These are phyloP conservation scores for Macroteleia sp. DNA, from an alignment of 2,888 invertebrate genomes.

Conservation along the genomic window DNA sequence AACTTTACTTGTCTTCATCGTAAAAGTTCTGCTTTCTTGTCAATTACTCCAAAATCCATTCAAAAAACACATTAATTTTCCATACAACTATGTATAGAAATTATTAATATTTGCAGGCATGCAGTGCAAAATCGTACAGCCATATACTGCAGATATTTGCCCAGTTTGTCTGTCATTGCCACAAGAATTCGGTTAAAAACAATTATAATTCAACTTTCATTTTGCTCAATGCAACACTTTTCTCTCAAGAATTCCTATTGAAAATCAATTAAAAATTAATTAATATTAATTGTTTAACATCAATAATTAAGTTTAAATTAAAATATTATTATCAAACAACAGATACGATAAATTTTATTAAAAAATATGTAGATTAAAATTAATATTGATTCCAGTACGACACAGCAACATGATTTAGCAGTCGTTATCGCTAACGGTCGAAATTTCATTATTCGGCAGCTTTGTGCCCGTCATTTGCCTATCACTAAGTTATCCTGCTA, in stretches of 20 bases:
- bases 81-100: too few species aligned
- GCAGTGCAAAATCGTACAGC: too few species aligned
- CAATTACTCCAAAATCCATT: too few species aligned
- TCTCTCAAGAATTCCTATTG: not conserved
- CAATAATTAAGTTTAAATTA: constrained; percentile 28
- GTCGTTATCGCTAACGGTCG: constrained; percentile 40
- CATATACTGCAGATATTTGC: too few species aligned
- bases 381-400: constrained; percentile 33
- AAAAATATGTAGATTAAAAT: constrained; percentile 36
- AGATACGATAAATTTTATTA: not conserved
- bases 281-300: not conserved
- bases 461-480: constrained; percentile 52
- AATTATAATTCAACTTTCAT: too few species aligned
- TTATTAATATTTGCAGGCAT: too few species aligned
- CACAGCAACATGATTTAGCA: constrained; percentile 34
- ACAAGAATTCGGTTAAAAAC: too few species aligned
- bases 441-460: constrained; percentile 51
- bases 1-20: too few species aligned
- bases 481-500: constrained; percentile 46
- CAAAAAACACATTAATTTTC: too few species aligned
- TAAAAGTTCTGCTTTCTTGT: too few species aligned
- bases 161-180: too few species aligned
- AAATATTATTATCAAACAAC: constrained; percentile 15
- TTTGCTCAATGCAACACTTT: too few species aligned
- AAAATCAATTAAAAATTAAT: not conserved